Evolutionary conservation across 2,888 invertebrate genomes (phyloP).

Genomic region (Acleris holmiana): DNA sequence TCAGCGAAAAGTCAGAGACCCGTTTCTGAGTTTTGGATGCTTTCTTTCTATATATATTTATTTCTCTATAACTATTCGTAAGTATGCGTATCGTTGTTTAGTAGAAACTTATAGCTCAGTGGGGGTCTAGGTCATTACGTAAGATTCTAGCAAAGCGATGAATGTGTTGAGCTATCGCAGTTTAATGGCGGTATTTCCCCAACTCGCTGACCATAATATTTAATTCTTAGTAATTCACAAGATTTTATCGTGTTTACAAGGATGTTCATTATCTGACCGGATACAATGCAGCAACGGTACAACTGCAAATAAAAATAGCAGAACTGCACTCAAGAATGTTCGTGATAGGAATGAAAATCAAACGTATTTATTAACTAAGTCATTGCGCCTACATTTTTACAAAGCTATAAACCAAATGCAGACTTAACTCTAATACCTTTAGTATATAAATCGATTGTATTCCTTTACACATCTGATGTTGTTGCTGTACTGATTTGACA

Average conservation of each 20-base stretch:
- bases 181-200: slow-evolving; percentile 7
- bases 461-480: background rate
- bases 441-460: background rate
- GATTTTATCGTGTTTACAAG: slow-evolving; percentile 5
- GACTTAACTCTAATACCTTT: background rate
- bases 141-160: too few species aligned
- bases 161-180: too few species aligned
- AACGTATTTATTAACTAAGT: too few species aligned
- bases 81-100: too few species aligned
- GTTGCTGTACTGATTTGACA: background rate
- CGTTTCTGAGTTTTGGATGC: too few species aligned
- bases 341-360: too few species aligned
- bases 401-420: background rate
- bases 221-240: slow-evolving; percentile 2
- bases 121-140: too few species aligned
- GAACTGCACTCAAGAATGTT: background rate
- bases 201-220: background rate
- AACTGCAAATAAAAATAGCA: background rate
- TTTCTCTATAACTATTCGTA: too few species aligned
- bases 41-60: too few species aligned
- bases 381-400: too few species aligned
- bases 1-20: too few species aligned
- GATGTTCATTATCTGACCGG: slow-evolving; percentile 2
- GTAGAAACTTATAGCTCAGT: too few species aligned
- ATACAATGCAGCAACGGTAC: background rate